These are phyloP conservation scores for Paralichthys olivaceus DNA, from an alignment of 2,113 vertebrate species.

Conservation along the genomic window DNA sequence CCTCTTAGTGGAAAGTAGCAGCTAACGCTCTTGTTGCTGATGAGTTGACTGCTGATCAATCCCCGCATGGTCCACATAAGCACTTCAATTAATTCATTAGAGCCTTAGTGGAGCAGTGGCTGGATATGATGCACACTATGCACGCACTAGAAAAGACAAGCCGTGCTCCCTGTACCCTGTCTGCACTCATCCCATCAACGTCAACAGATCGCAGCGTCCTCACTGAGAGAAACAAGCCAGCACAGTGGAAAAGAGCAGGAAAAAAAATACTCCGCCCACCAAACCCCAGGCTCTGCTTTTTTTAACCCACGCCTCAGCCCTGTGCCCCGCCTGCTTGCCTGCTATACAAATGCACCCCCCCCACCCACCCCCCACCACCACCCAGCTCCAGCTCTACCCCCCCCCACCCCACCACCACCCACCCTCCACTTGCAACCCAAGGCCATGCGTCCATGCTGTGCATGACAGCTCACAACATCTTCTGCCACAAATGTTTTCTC, in stretches of 20 bases:
- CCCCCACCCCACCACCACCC: constrained; percentile 11
- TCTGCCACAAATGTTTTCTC: constrained; percentile 88
- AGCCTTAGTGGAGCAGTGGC: constrained; percentile 62
- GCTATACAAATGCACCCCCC: constrained; percentile 3
- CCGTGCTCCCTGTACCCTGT: constrained; percentile 79
- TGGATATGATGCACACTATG: constrained; percentile 76
- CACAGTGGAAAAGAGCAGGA: constrained; percentile 34
- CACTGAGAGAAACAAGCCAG: constrained; percentile 58
- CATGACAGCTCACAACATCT: constrained; percentile 82
- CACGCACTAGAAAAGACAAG: constrained; percentile 83
- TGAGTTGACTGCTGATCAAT: constrained; percentile 72
- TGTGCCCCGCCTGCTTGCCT: constrained; percentile 45
- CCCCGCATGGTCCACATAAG: constrained; percentile 71
- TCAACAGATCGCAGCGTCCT: constrained; percentile 66
- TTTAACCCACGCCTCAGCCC: constrained; percentile 66
- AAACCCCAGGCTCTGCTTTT: constrained; percentile 86
- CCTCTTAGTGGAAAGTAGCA: constrained; percentile 33
- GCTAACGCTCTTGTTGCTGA: constrained; percentile 44
- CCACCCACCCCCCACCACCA: not conserved
- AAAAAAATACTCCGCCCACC: constrained; percentile 82
- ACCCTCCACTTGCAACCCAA: constrained; percentile 76
- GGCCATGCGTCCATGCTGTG: constrained; percentile 83
- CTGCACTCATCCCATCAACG: constrained; percentile 79
- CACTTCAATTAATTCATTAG: constrained; percentile 72
- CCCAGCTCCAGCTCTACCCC: not conserved